Conservation (phyloP, 2,888 invertebrate species). For the Chironomus riparius region DNA sequence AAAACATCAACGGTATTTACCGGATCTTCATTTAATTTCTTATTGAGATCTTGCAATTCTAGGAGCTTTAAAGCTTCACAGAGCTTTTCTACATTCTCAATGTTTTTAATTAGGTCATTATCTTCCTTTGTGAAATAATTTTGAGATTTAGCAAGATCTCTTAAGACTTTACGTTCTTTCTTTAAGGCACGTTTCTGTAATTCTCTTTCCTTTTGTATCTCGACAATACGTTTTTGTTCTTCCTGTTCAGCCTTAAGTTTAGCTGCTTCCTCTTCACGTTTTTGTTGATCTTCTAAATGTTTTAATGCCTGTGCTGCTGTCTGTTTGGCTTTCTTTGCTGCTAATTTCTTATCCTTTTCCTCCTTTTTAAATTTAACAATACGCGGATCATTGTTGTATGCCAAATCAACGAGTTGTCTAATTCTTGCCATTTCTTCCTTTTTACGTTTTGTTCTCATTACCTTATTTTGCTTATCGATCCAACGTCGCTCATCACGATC, state of each 20-base stretch:
- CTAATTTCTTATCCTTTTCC: conserved; percentile 82
- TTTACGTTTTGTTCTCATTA: conserved; percentile 81
- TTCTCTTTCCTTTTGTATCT: conserved; percentile 76
- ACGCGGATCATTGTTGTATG: conserved; percentile 89
- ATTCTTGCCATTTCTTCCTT: conserved; percentile 96
- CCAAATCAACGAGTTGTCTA: conserved; percentile 82
- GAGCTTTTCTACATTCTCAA: conserved; percentile 87
- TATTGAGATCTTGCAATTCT: conserved; percentile 70
- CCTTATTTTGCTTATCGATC: conserved; percentile 98
- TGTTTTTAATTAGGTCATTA: conserved; percentile 65
- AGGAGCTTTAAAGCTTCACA: conserved; percentile 67
- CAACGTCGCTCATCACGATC: conserved; percentile 93
- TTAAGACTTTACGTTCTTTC: conserved; percentile 72
- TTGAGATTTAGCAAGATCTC: conserved; percentile 70
- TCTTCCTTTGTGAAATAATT: conserved; percentile 69
- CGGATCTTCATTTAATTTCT: conserved; percentile 46
- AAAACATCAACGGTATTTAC: conserved; percentile 57
- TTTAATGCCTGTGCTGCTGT: conserved; percentile 71
- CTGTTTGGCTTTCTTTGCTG: conserved; percentile 80
- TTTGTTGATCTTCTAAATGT: conserved; percentile 71
- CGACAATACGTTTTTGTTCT: conserved; percentile 72
- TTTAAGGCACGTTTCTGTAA: conserved; percentile 75
- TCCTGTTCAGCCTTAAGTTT: conserved; percentile 72
- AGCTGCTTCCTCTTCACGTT: conserved; percentile 62
- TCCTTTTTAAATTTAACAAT: conserved; percentile 88